Conservation (phyloP, 1,140 invertebrate genomes). For the Tyrophagus putrescentiae region DNA sequence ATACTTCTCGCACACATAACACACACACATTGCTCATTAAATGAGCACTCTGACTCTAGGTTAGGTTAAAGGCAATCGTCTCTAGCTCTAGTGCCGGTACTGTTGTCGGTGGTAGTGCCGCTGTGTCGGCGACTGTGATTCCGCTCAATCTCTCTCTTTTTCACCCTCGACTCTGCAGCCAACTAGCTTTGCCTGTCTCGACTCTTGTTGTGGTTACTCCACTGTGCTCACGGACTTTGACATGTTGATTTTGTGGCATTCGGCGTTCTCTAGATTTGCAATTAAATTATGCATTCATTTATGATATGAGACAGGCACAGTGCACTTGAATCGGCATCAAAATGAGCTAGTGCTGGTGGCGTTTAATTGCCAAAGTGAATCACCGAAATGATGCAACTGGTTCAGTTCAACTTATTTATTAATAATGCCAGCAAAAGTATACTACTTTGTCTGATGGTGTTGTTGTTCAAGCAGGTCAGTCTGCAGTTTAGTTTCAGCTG, state of each 20-base stretch:
- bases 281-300: slow-evolving; percentile 16
- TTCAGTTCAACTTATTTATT: too few relatives aligned
- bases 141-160: not conserved
- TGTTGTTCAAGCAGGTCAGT: too few relatives aligned
- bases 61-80: not conserved
- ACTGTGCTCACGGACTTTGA: not conserved
- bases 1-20: too few relatives aligned
- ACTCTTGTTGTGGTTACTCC: slow-evolving; percentile 5
- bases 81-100: slow-evolving; percentile 13
- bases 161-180: not conserved
- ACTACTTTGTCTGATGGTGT: too few relatives aligned
- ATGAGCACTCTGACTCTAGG: not conserved
- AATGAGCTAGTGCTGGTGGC: too few relatives aligned
- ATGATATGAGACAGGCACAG: slow-evolving; percentile 9
- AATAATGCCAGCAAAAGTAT: too few relatives aligned
- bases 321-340: not conserved
- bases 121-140: not conserved
- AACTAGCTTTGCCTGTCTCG: not conserved
- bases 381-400: too few relatives aligned
- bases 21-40: too few relatives aligned
- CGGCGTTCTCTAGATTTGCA: slow-evolving; percentile 8
- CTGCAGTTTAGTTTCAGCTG: too few relatives aligned
- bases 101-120: not conserved
- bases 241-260: slow-evolving; percentile 16
- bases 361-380: too few relatives aligned